A percentile compares a stretch with the other conserved stretches of the same genome.
Evolutionary conservation across 1,140 invertebrate genomes (phyloP).

Genomic region (Polypedilum vanderplanki): DNA sequence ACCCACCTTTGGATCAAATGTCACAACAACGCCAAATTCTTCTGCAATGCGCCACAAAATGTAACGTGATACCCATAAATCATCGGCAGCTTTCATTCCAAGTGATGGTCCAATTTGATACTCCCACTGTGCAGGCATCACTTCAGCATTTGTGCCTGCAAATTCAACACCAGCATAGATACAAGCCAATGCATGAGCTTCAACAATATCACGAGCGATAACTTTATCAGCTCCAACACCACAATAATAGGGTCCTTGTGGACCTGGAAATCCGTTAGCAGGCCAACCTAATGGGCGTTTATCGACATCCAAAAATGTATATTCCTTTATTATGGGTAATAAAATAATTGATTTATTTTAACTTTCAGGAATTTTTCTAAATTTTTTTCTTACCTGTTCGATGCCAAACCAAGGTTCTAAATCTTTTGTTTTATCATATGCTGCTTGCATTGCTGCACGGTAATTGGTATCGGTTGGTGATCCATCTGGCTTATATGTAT

Average conservation of each 20-base stretch:
- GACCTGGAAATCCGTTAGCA: conserved; percentile 83
- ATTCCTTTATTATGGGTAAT: conserved; percentile 50
- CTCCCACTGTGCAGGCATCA: conserved; percentile 75
- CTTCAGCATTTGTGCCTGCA: conserved; percentile 85
- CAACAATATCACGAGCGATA: conserved; percentile 86
- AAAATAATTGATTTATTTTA: neutral
- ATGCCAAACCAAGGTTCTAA: conserved; percentile 88
- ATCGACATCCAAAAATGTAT: conserved; percentile 81
- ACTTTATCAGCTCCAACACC: conserved; percentile 92
- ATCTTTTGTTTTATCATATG: conserved; percentile 43
- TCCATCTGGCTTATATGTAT: conserved; percentile 62
- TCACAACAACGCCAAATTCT: conserved; percentile 77
- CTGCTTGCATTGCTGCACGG: conserved; percentile 37
- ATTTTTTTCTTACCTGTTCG: conserved; percentile 50
- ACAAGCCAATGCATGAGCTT: conserved; percentile 72
- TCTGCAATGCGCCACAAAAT: conserved; percentile 80
- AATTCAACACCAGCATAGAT: conserved; percentile 87
- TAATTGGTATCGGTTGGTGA: conserved; percentile 48
- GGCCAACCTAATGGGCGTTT: conserved; percentile 89
- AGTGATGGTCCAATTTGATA: conserved; percentile 64
- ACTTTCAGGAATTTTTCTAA: too few species aligned
- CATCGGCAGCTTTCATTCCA: conserved; percentile 76
- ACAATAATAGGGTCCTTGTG: conserved; percentile 87
- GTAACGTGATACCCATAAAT: conserved; percentile 72
- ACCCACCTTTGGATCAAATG: conserved; percentile 70